These are phyloP conservation scores for Caenorhabditis auriculariae DNA, from an alignment of 2,888 invertebrate genomes.

Conservation along the genomic window DNA sequence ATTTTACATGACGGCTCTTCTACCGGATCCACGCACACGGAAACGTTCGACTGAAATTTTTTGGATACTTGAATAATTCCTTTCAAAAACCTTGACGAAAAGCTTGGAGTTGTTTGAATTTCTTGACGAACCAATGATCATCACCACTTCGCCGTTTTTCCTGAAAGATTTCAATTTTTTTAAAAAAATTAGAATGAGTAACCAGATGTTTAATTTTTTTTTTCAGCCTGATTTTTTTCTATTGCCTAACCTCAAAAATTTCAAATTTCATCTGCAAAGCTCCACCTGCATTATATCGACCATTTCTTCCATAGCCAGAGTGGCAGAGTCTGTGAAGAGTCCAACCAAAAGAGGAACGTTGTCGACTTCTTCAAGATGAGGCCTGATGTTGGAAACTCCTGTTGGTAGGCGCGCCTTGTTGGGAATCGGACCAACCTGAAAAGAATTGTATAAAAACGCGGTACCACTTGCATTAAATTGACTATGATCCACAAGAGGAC, in stretches of 20 bases:
- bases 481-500: too few species aligned
- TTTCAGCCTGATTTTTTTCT: neutral
- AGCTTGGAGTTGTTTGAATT: constrained; percentile 86
- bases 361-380: constrained; percentile 73
- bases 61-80: constrained; percentile 65
- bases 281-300: constrained; percentile 78
- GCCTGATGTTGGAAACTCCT: constrained; percentile 89
- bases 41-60: too few species aligned
- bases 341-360: constrained; percentile 96
- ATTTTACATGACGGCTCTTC: constrained; percentile 18
- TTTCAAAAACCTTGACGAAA: constrained; percentile 79
- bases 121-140: constrained; percentile 82
- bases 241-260: neutral
- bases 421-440: constrained; percentile 36
- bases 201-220: neutral
- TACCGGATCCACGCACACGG: constrained; percentile 26
- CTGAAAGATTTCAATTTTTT: neutral
- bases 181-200: neutral
- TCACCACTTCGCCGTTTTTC: constrained; percentile 85
- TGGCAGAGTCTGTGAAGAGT: constrained; percentile 93
- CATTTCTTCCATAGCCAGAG: constrained; percentile 88
- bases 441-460: neutral
- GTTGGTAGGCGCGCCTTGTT: constrained; percentile 73
- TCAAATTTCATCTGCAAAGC: neutral
- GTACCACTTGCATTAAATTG: too few species aligned